phyloP scores from a whole-genome alignment of 2,888 invertebrate genomes.

The Hyppa rectilinea region DNA sequence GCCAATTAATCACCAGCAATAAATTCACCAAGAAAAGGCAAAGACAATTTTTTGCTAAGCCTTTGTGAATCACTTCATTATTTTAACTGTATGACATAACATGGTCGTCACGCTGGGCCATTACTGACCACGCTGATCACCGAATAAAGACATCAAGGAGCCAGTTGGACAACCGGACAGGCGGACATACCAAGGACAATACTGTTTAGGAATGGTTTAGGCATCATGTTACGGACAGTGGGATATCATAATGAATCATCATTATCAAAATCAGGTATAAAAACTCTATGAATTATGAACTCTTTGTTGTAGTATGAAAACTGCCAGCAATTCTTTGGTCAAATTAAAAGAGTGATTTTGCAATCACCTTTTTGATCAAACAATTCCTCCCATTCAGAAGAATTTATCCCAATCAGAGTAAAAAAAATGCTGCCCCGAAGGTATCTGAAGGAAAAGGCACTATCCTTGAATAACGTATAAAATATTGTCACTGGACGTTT shows the following conservation, averaged over 20 bases:
- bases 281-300: slow-evolving; percentile 35
- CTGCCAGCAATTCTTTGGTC: no score
- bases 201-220: slow-evolving; percentile 21
- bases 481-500: no score
- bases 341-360: no score
- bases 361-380: no score
- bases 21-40: slow-evolving; percentile 27
- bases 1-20: slow-evolving; percentile 33
- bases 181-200: slow-evolving; percentile 47
- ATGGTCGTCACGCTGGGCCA: slow-evolving; percentile 18
- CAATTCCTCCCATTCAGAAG: no score
- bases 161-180: slow-evolving; percentile 1
- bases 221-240: slow-evolving; percentile 17
- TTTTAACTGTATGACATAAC: slow-evolving; percentile 42
- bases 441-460: no score
- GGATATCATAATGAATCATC: slow-evolving; percentile 35
- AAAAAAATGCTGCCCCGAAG: no score
- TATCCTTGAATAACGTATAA: no score
- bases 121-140: slow-evolving; percentile 33
- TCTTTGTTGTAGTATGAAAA: slow-evolving; percentile 15
- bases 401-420: no score
- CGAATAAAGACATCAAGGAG: slow-evolving; percentile 48
- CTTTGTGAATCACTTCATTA: slow-evolving; percentile 45
- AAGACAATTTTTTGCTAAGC: slow-evolving; percentile 27
- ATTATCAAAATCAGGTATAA: slow-evolving; percentile 28